Evolutionary conservation across 2,113 vertebrate genomes (phyloP).

Genomic region (Bufo gargarizans): DNA sequence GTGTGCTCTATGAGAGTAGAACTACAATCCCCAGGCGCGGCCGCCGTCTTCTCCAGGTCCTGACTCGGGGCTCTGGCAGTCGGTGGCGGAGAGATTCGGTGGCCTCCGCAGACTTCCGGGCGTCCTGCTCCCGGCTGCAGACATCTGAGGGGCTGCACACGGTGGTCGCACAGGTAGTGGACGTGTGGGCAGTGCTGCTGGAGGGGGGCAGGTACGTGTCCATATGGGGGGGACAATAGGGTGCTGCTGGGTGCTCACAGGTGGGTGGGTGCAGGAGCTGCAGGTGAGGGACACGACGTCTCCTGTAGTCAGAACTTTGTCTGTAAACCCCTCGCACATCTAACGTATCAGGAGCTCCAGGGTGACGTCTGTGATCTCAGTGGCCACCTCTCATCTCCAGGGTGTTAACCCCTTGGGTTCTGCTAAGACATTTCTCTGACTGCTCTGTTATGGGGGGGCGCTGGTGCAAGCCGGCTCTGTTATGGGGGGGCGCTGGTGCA

Average conservation of each 20-base stretch:
- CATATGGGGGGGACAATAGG: background rate
- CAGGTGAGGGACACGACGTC: background rate
- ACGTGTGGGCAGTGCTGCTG: background rate
- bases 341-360: background rate
- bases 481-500: too few species aligned
- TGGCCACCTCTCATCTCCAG: too few species aligned
- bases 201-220: background rate
- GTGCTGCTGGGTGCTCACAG: background rate
- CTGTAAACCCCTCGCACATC: too few species aligned
- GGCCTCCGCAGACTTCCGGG: background rate
- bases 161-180: background rate
- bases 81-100: background rate
- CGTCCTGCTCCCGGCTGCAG: background rate
- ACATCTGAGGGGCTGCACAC: background rate
- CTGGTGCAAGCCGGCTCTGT: too few species aligned
- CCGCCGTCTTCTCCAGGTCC: background rate
- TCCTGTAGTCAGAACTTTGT: too few species aligned
- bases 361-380: too few species aligned
- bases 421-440: too few species aligned
- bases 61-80: background rate
- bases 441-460: too few species aligned
- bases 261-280: background rate
- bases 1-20: too few species aligned
- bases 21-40: background rate
- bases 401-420: too few species aligned